Base-by-base conservation (phyloP, 1,140 invertebrate genomes). In the Eupeodes corollae region DNA sequence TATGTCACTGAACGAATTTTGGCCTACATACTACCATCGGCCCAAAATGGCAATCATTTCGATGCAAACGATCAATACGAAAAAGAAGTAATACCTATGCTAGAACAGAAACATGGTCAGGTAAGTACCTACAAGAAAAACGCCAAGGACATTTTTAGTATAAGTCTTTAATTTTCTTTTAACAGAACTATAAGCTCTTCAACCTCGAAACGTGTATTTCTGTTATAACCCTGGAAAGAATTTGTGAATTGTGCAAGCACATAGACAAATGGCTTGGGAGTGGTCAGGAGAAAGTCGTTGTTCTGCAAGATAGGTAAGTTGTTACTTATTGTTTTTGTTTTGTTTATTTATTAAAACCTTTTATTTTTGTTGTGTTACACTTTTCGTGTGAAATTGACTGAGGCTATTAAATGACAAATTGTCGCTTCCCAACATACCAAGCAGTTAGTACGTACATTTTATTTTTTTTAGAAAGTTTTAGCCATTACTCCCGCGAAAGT, bases 91-190 rank as follows among this genome's bases (percentile, higher is more conserved):
- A 44, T 51, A 16, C 33, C 14, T 15, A 51, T 51, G 49, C 19
- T 51, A 14, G 49, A 51, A 40, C 49, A 51, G 21, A 51, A 51
- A 37, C 49, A 51, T 21, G 46, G 49, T 34, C 47, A 51, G 33
- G 47, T 49, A 43, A 32, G 26, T 41, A 21, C 5, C 2, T 41
- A 19, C 16, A 41, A 26, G 3, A 26, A 26, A 26, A 26, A 8
- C 8, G 3, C 21, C 8, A 26, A 26, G 3, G 21, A 26, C 8
- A 26, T 26, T 26, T 8, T 26, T 5, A 26, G 21, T 26, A 26
- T 8, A 33, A 33, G 13, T 33, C 13, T 40, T 40, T 18, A 3
- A n/a, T 15, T 26, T 43, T 26, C 30, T 40, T 18, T 18, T 42
- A 32, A 13, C 18, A 49, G 42, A 47, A 51, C 47, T 51, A 44